Conservation (phyloP, 1,140 invertebrate species). For the Camponotus floridanus region DNA sequence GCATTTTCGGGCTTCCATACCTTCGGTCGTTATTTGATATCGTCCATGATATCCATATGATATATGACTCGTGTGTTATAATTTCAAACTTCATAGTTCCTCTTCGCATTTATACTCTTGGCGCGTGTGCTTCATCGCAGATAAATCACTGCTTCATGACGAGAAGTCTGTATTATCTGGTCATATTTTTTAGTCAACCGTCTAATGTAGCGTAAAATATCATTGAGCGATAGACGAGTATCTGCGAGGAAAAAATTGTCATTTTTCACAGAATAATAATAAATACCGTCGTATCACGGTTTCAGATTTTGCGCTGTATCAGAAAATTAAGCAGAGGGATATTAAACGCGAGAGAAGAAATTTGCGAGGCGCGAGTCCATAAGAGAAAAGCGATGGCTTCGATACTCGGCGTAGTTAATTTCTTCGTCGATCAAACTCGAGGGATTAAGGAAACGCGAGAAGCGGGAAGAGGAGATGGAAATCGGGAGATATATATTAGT, state of each 20-base stretch:
- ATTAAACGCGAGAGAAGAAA: background rate
- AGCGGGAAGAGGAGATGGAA: background rate
- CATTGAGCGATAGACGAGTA: background rate
- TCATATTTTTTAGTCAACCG: background rate
- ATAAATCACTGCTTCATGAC: constrained; percentile 1
- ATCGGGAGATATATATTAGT: constrained; percentile 34
- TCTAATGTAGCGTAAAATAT: background rate
- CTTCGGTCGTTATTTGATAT: constrained; percentile 33
- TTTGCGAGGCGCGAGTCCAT: background rate
- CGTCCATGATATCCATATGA: background rate
- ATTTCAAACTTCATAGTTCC: background rate
- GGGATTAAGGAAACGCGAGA: background rate
- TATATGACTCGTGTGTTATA: constrained; percentile 2
- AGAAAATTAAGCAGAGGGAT: background rate
- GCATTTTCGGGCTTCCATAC: constrained; percentile 43
- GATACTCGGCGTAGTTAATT: constrained; percentile 33
- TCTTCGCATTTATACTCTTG: background rate
- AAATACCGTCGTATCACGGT: background rate
- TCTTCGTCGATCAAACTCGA: constrained; percentile 25
- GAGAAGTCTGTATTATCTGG: background rate
- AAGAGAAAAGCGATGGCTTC: background rate
- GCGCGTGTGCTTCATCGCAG: background rate
- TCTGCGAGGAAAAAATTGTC: background rate
- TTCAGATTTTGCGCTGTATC: background rate
- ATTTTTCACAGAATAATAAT: background rate